Conservation (phyloP, 2,888 invertebrate genomes). For the Cosmorhoe ocellata region DNA sequence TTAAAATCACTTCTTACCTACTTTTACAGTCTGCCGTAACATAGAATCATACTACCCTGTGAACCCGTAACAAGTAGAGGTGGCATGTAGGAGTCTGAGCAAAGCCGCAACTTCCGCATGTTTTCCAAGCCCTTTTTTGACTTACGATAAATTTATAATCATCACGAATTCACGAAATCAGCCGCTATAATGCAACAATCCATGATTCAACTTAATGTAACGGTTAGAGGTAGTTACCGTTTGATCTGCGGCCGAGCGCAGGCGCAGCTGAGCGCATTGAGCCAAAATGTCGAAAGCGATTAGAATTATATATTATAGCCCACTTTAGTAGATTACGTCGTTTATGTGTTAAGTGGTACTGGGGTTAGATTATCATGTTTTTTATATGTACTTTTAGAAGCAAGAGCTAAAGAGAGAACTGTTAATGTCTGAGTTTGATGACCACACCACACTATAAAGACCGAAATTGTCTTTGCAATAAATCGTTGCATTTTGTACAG, state of each 20-base stretch:
- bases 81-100: too few species aligned
- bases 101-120: background rate
- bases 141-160: background rate
- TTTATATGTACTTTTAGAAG: too few species aligned
- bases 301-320: slow-evolving; percentile 61
- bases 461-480: too few species aligned
- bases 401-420: too few species aligned
- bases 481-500: too few species aligned
- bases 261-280: slow-evolving; percentile 30
- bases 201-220: slow-evolving; percentile 37
- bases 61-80: too few species aligned
- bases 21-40: too few species aligned
- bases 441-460: too few species aligned
- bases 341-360: slow-evolving; percentile 6
- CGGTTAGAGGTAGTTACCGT: slow-evolving; percentile 57
- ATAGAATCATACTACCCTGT: too few species aligned
- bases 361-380: background rate
- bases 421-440: too few species aligned
- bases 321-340: slow-evolving; percentile 55
- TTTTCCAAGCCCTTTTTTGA: slow-evolving; percentile 2
- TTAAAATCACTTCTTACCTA: too few species aligned
- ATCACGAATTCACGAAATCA: slow-evolving; percentile 7
- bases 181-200: slow-evolving; percentile 2
- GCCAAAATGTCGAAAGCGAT: slow-evolving; percentile 60
- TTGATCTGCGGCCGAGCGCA: slow-evolving; percentile 33